Conservation (phyloP, 2,113 vertebrate genomes). For the Oryzias woworae region DNA sequence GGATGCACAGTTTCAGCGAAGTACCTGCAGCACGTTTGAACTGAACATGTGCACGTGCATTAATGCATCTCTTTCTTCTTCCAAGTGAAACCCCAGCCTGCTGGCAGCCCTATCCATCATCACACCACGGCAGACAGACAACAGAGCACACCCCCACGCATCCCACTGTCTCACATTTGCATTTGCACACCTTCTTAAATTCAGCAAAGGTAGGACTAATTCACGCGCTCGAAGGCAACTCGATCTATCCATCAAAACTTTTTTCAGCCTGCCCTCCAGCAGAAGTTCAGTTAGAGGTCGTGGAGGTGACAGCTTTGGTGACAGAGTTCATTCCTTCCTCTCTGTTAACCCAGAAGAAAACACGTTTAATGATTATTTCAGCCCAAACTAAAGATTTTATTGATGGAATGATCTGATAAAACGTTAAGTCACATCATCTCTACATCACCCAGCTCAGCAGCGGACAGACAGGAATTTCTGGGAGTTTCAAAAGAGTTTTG, state of each 20-base stretch:
- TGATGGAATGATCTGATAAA: background rate
- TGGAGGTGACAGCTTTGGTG: constrained; percentile 40
- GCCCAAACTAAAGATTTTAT: background rate
- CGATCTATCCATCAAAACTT: constrained; percentile 59
- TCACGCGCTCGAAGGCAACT: constrained; percentile 48
- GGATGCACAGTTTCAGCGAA: constrained; percentile 1
- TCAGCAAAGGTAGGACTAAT: constrained; percentile 62
- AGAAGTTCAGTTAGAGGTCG: constrained; percentile 63
- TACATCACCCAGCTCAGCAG: too few species aligned
- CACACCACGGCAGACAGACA: constrained; percentile 48
- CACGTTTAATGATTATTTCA: background rate
- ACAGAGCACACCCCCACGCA: constrained; percentile 49
- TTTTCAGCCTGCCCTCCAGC: constrained; percentile 50
- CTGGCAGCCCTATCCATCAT: constrained; percentile 73
- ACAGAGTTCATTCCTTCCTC: constrained; percentile 43
- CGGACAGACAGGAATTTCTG: too few species aligned
- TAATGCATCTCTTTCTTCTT: constrained; percentile 44
- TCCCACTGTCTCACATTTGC: constrained; percentile 60
- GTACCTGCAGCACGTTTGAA: constrained; percentile 25
- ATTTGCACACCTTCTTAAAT: constrained; percentile 70
- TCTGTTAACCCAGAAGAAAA: constrained; percentile 23
- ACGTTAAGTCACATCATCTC: too few species aligned
- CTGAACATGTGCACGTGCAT: constrained; percentile 33
- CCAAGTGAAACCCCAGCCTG: constrained; percentile 57
- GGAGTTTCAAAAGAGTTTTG: too few species aligned